Evolutionary conservation across 2,113 vertebrate genomes (phyloP), one percentile per base, ranked within the genome.

Genomic region (Prionailurus viverrinus): DNA sequence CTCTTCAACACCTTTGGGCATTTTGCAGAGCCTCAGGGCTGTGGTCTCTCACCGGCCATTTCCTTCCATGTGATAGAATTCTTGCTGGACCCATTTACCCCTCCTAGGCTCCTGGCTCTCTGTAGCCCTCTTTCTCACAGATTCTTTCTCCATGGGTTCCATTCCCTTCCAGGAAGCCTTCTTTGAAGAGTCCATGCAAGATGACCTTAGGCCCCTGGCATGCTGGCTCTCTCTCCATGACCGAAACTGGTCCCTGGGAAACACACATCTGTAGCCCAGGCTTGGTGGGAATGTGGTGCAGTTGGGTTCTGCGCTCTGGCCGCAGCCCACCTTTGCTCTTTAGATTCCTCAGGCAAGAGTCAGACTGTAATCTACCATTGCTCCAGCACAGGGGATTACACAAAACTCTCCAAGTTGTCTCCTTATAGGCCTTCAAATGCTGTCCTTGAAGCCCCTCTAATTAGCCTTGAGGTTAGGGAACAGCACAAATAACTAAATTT

Each of bases 41-140:
- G 0, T 73, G n/a, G 9, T 13, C 66, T 29, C 13, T 51, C 21
- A n/a, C 31, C 36, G 53, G 11, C 19, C 41, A 65, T 19, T 71
- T 15, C 39, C 13, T 51, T 5, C 39, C 74, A 8, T 8, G 69
- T 8, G 12, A 58, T 7, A 11, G 4, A 5, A 29, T 33, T 15
- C n/a, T 73, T 23, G 9, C 1, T 1, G 27, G 29, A 1, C 19
- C 27, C 33, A 3, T 10, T 36, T 33, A 14, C 5, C 14, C 0
- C 19, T 9, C 27, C 48, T 25, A 69, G 65, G 18, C 11, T 16
- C 76, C 53, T 19, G 11, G 12, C 78, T 84, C 63, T 90, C 68
- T 31, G 7, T 8, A 65, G 19, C 18, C 45, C 36, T 51, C 33
- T 27, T 92, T 25, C 19, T 83, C 53, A 73, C 12, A 85, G 7